These are phyloP conservation scores for Melangyna quadrimaculata DNA, from an alignment of 2,888 invertebrate species.

Conservation along the genomic window DNA sequence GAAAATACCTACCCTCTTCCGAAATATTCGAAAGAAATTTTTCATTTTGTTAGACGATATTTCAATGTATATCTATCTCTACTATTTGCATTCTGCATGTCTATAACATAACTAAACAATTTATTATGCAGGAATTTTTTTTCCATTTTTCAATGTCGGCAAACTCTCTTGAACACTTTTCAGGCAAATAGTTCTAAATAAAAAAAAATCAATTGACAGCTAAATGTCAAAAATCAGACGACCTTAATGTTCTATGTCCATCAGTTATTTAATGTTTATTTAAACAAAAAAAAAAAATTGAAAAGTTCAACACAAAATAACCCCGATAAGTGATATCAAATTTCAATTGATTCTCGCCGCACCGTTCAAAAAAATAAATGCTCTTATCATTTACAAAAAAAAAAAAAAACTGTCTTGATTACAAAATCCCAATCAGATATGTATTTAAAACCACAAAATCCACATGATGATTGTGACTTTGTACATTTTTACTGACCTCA, in stretches of 20 bases:
- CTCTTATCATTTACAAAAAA: conserved; percentile 12
- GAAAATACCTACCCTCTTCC: too few species aligned
- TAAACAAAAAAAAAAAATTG: conserved; percentile 3
- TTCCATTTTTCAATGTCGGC: not conserved
- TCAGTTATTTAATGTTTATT: not conserved
- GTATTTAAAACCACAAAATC: not conserved
- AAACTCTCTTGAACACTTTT: not conserved
- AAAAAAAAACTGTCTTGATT: not conserved
- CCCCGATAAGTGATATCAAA: conserved; percentile 46
- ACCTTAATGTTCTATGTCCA: not conserved
- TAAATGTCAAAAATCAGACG: conserved; percentile 15
- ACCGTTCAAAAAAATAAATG: conserved; percentile 15
- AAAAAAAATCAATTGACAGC: conserved; percentile 19
- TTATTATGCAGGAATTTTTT: too few species aligned
- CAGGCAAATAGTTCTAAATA: too few species aligned
- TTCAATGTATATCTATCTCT: too few species aligned
- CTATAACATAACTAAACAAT: too few species aligned
- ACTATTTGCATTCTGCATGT: too few species aligned
- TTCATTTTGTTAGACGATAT: too few species aligned
- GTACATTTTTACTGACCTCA: conserved; percentile 19
- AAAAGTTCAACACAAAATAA: conserved; percentile 30
- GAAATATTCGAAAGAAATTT: too few species aligned
- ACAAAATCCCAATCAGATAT: conserved; percentile 3
- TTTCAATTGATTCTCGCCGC: conserved; percentile 12
- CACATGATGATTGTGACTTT: not conserved